Conservation (phyloP, 2,888 invertebrate species). For the Fragum sueziense region DNA sequence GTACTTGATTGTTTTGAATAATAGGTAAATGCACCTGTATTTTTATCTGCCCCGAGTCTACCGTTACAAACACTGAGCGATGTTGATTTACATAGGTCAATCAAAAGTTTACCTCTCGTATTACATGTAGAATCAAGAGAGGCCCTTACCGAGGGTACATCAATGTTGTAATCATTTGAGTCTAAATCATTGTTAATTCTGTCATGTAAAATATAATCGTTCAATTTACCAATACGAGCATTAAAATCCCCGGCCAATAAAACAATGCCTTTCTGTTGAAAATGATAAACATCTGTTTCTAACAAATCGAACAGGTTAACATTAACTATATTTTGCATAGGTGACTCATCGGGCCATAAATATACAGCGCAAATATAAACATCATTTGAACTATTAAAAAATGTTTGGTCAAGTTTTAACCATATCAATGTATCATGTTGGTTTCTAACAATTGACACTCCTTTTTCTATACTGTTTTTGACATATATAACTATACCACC, state of each 20-base stretch:
- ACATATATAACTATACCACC: not conserved
- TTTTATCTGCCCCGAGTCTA: not conserved
- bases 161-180: not conserved
- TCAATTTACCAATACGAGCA: not conserved
- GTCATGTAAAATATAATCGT: not conserved
- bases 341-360: slow-evolving; percentile 8
- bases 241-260: slow-evolving; percentile 6
- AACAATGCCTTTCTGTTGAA: not conserved
- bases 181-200: too few species aligned
- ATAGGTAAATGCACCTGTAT: not conserved
- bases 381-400: slow-evolving; percentile 3
- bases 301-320: slow-evolving; percentile 2
- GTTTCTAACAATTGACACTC: not conserved
- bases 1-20: not conserved
- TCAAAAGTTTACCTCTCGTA: not conserved
- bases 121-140: too few species aligned
- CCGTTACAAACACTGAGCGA: not conserved
- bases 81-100: slow-evolving; percentile 8
- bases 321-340: not conserved
- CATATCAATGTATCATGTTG: not conserved
- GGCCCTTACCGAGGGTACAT: not conserved
- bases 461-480: not conserved
- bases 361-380: not conserved
- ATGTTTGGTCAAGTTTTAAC: slow-evolving; percentile 1
- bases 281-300: not conserved